These are phyloP conservation scores for Aptenodytes patagonicus DNA, from an alignment of 2,113 vertebrate species.

Conservation along the genomic window DNA sequence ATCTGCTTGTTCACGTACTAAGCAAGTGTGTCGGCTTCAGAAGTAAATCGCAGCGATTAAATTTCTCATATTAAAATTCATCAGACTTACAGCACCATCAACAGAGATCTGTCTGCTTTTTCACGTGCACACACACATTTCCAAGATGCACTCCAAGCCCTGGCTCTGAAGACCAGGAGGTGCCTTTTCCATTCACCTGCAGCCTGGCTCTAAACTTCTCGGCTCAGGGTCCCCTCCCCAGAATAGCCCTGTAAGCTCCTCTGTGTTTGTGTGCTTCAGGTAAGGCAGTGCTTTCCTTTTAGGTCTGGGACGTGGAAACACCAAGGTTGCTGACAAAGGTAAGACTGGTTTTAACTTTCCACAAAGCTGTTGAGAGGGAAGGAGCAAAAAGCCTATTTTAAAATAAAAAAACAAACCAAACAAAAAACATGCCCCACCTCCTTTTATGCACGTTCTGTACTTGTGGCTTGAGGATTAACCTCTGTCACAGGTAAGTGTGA, in stretches of 20 bases:
- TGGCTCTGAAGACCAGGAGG: not conserved
- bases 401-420: not conserved
- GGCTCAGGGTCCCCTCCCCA: not conserved
- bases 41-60: not conserved
- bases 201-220: not conserved
- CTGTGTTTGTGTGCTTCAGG: not conserved
- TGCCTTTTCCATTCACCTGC: not conserved
- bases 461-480: not conserved
- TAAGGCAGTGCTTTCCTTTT: not conserved
- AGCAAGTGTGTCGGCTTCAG: not conserved
- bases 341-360: not conserved
- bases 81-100: not conserved
- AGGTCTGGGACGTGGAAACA: not conserved
- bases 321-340: not conserved
- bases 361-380: not conserved
- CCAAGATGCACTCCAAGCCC: not conserved
- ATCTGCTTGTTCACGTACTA: not conserved
- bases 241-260: not conserved
- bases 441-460: not conserved
- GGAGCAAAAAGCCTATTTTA: not conserved
- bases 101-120: not conserved
- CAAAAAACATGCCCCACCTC: too few relatives aligned
- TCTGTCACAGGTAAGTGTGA: not conserved
- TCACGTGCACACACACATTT: accelerated
- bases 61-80: not conserved